phyloP scores from a whole-genome alignment of 2,797 vertebrate genomes.

The Mallotus villosus region DNA sequence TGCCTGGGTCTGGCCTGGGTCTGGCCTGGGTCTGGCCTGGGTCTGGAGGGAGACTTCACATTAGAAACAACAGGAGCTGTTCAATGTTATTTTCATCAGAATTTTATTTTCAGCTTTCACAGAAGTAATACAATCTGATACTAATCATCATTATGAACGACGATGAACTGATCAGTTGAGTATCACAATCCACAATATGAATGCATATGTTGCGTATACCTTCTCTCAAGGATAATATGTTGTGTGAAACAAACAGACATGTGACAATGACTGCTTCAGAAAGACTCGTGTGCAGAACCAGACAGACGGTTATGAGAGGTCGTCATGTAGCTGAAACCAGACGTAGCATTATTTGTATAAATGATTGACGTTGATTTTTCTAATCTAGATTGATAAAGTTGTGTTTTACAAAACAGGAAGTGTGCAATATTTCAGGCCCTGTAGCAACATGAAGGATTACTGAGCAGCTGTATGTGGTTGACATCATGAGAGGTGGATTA shows the following conservation, averaged over 20 bases:
- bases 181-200: conserved; percentile 66
- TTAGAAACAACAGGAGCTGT: background rate
- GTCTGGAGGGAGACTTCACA: background rate
- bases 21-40: no score
- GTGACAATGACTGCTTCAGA: conserved; percentile 35
- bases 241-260: conserved; percentile 59
- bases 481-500: conserved; percentile 63
- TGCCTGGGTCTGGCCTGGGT: no score
- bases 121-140: conserved; percentile 66
- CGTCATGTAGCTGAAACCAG: conserved; percentile 43
- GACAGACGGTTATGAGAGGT: conserved; percentile 13
- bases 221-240: conserved; percentile 55
- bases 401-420: conserved; percentile 59
- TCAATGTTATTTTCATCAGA: conserved; percentile 50
- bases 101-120: conserved; percentile 74
- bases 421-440: conserved; percentile 69
- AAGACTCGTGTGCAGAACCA: conserved; percentile 14
- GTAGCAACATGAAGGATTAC: conserved; percentile 66
- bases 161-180: conserved; percentile 69
- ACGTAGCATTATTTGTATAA: conserved; percentile 43
- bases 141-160: conserved; percentile 56
- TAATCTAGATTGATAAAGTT: conserved; percentile 45
- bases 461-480: conserved; percentile 67
- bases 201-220: conserved; percentile 62
- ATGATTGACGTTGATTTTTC: conserved; percentile 35